phyloP scores from a whole-genome alignment of 2,113 vertebrate species.

The Prietella phreatophila region DNA sequence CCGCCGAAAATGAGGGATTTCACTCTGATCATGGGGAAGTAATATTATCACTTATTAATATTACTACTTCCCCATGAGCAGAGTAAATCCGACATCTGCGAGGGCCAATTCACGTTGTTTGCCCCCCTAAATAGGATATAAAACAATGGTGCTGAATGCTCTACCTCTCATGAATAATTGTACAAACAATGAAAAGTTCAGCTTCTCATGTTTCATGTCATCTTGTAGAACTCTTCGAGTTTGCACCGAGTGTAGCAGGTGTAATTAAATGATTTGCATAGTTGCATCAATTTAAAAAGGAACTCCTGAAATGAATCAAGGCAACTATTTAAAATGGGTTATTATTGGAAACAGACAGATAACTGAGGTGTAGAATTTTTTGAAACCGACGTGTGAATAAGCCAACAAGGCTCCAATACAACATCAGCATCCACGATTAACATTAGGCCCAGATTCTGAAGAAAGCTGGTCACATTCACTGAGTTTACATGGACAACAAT shows the following conservation, averaged over 20 bases:
- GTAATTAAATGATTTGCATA: neutral
- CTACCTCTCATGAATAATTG: no score
- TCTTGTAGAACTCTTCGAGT: neutral
- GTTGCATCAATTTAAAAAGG: neutral
- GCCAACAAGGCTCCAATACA: neutral
- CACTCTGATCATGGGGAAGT: neutral
- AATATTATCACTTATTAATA: neutral
- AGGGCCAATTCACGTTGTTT: neutral
- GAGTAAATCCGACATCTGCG: neutral
- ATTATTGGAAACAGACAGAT: no score
- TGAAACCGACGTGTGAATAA: neutral
- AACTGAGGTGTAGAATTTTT: no score
- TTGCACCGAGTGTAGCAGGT: neutral
- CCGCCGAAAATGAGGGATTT: neutral
- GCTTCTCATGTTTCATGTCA: no score
- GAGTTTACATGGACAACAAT: no score
- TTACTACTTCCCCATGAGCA: neutral
- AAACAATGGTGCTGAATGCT: neutral
- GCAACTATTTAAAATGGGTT: neutral
- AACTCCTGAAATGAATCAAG: neutral
- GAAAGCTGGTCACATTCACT: neutral
- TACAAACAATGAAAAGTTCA: no score
- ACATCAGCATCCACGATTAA: neutral
- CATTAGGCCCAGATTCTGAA: neutral
- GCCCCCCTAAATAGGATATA: neutral